phyloP scores from a whole-genome alignment of 2,113 vertebrate species.

The Spermophilus dauricus region DNA sequence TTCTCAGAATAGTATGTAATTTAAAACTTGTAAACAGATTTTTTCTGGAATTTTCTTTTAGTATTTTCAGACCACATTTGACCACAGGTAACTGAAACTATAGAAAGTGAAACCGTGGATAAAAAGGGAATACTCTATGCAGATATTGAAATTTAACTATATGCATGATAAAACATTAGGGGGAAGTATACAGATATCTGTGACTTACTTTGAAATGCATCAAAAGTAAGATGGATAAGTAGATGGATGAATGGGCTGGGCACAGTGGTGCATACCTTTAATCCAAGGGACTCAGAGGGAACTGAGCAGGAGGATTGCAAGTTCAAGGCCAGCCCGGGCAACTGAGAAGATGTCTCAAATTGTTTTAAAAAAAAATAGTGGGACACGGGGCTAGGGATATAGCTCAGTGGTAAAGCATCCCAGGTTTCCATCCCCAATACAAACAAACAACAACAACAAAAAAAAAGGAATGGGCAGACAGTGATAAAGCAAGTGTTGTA shows the following conservation, averaged over 20 bases:
- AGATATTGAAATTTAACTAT: slow-evolving; percentile 42
- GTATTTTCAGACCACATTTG: neutral
- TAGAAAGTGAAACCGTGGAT: neutral
- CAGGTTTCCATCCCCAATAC: too few relatives aligned
- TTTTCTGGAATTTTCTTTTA: neutral
- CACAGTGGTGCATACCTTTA: too few relatives aligned
- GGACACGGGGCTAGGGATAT: too few relatives aligned
- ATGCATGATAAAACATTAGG: neutral
- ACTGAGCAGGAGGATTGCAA: too few relatives aligned
- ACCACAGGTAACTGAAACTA: neutral
- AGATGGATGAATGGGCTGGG: too few relatives aligned
- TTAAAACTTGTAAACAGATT: neutral
- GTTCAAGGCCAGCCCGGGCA: neutral
- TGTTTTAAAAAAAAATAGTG: too few relatives aligned
- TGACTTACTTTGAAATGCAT: neutral
- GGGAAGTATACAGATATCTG: neutral
- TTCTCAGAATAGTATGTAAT: neutral
- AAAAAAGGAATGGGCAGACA: neutral
- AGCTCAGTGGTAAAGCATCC: neutral
- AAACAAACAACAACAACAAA: neutral
- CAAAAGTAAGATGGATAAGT: too few relatives aligned
- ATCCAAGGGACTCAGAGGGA: too few relatives aligned
- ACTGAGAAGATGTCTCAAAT: neutral
- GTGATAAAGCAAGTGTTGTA: neutral
- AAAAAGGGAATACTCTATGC: neutral